Percentiles rank a stretch among this genome's conserved stretches.
Evolutionary conservation across 1,140 invertebrate genomes (phyloP).

Genomic region (Leptinotarsa lineolata): DNA sequence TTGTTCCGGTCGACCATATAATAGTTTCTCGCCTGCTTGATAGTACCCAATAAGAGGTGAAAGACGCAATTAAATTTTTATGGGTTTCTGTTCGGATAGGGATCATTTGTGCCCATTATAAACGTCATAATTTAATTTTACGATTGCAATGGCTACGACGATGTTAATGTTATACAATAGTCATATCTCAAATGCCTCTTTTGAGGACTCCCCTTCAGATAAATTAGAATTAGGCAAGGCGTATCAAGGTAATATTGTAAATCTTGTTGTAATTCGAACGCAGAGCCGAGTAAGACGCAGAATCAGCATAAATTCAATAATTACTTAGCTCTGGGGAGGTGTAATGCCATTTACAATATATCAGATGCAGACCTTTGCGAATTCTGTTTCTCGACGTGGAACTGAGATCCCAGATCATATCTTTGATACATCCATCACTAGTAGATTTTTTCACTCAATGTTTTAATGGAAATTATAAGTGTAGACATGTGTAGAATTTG

Average conservation of each 20-base stretch:
- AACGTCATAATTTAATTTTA: constrained; percentile 54
- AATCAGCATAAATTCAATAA: constrained; percentile 61
- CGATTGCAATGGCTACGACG: constrained; percentile 48
- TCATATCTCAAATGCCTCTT: constrained; percentile 49
- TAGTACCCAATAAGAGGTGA: background rate
- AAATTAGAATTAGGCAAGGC: constrained; percentile 57
- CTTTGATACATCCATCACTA: background rate
- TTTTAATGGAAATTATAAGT: too few relatives aligned
- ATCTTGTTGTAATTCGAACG: constrained; percentile 57
- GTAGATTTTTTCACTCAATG: background rate
- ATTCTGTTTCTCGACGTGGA: background rate
- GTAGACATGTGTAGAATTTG: too few relatives aligned
- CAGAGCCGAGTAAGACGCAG: constrained; percentile 56
- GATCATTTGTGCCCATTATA: constrained; percentile 41
- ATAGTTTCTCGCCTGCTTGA: too few relatives aligned
- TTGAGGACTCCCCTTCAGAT: constrained; percentile 48
- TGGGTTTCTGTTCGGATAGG: constrained; percentile 9
- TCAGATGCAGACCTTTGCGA: constrained; percentile 9
- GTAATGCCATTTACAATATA: constrained; percentile 26
- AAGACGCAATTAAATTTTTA: constrained; percentile 29
- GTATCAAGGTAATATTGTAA: constrained; percentile 59
- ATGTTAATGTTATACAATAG: constrained; percentile 44
- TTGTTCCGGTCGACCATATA: too few relatives aligned
- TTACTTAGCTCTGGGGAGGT: constrained; percentile 42
- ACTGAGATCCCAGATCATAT: background rate